Evolutionary conservation across 2,113 vertebrate genomes (phyloP), one percentile per base, ranked within the genome.

Genomic region (Felis catus): DNA sequence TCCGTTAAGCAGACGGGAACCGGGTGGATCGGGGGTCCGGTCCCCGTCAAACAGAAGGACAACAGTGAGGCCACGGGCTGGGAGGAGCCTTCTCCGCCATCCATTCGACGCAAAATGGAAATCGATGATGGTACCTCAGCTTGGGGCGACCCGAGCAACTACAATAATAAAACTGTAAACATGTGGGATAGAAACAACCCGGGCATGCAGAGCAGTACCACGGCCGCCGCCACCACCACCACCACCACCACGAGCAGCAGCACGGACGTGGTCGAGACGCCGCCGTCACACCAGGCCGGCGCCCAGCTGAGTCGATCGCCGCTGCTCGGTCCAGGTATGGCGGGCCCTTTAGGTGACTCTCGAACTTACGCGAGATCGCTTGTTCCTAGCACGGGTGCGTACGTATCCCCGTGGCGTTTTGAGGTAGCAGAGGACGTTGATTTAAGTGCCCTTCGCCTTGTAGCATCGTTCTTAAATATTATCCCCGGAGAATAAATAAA

Each of bases 111-210:
- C 97, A 99, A 99, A 98, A 99, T 99, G 99, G 99, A 99, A 98
- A 99, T 99, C 4, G 99, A 99, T 94, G 99, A 99, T 87, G 99
- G 99, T 98, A 99, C 99, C 98, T 99, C 99, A 98, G 99, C 99
- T 97, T 99, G 99, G 99, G 99, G 99, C 21, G 99, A 99, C 99
- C 99, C 99, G 33, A 99, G 96, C 98, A 97, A 98, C 95, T 99
- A 99, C 99, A 99, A 98, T 98, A 99, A 98, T 96, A 99, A 99
- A 98, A 99, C 99, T 98, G 99, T 99, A 98, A 99, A 99, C 98
- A 99, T 99, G 99, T 99, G 99, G 99, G 99, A 99, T 98, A 99
- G 99, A 97, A 99, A 99, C 98, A 99, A 99, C 98, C 99, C 99
- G 73, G 99, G 99, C 90, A 98, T 99, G 98, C 99, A 99, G 98